These are phyloP conservation scores for Ostrea denselamellosa DNA, from an alignment of 1,140 invertebrate genomes.

Conservation along the genomic window DNA sequence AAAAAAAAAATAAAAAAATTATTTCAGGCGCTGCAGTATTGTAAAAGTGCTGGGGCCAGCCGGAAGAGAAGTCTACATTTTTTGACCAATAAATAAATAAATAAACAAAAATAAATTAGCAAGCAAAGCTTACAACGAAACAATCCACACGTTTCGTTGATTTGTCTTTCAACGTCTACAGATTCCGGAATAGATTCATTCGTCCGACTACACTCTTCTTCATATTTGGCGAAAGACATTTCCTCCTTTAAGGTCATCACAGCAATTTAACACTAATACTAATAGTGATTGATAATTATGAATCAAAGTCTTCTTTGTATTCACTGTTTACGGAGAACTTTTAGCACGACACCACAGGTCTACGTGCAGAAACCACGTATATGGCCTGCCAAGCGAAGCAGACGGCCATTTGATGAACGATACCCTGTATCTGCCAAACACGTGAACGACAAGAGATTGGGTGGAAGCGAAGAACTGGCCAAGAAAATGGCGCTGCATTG, in stretches of 20 bases:
- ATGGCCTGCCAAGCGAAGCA: conserved; percentile 20
- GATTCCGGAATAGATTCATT: not conserved
- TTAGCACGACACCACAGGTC: not conserved
- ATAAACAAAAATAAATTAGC: too few species aligned
- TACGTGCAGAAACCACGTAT: not conserved
- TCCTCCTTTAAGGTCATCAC: not conserved
- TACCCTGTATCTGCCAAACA: conserved; percentile 16
- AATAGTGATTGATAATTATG: not conserved
- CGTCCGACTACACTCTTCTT: not conserved
- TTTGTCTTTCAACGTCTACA: too few species aligned
- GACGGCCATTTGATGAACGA: not conserved
- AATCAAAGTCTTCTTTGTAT: not conserved
- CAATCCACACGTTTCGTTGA: too few species aligned
- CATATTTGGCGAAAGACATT: not conserved
- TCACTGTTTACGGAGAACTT: not conserved
- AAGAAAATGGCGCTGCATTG: conserved; percentile 6
- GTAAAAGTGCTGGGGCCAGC: too few species aligned
- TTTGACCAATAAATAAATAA: too few species aligned
- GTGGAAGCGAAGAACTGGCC: conserved; percentile 13
- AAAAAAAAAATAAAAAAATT: too few species aligned
- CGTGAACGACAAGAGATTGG: conserved; percentile 1
- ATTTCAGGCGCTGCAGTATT: too few species aligned
- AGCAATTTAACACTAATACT: not conserved
- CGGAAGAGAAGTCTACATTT: too few species aligned
- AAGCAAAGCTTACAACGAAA: too few species aligned